Evolutionary conservation across 2,113 vertebrate species (phyloP).

Genomic region (Misgurnus anguillicaudatus): DNA sequence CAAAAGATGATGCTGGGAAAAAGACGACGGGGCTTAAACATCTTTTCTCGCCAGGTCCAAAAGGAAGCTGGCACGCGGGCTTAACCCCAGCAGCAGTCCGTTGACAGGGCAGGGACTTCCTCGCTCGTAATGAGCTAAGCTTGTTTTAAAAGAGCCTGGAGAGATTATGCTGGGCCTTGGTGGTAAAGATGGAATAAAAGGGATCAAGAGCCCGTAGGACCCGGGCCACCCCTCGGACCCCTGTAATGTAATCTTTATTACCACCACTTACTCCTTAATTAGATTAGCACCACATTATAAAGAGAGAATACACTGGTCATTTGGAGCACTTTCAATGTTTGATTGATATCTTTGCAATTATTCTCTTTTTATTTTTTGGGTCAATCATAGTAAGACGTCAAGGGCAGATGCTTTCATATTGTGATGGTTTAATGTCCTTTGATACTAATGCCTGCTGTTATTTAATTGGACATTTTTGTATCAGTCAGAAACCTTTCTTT

Average conservation of each 20-base stretch:
- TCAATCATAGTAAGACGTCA: conserved; percentile 8
- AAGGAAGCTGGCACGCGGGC: conserved; percentile 45
- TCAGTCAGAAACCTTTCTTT: no score
- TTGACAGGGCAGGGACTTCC: conserved; percentile 49
- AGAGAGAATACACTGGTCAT: not conserved
- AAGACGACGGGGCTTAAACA: conserved; percentile 31
- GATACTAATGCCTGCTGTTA: not conserved
- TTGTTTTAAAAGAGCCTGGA: conserved; percentile 48
- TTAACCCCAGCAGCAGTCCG: conserved; percentile 42
- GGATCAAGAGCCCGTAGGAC: conserved; percentile 52
- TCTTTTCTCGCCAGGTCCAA: conserved; percentile 34
- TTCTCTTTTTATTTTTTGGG: not conserved
- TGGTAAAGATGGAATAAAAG: conserved; percentile 39
- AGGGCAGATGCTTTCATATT: not conserved
- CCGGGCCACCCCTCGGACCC: conserved; percentile 36
- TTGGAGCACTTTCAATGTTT: conserved; percentile 4
- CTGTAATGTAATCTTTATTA: conserved; percentile 48
- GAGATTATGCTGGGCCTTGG: conserved; percentile 39
- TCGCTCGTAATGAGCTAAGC: conserved; percentile 53
- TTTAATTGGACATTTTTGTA: no score
- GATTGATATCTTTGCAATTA: conserved; percentile 25
- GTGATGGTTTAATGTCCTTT: not conserved
- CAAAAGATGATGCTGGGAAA: conserved; percentile 1
- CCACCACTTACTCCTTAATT: conserved; percentile 42
- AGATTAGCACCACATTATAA: conserved; percentile 8